Evolutionary conservation across 2,797 vertebrate species (phyloP).

Genomic region (Squalus acanthias): DNA sequence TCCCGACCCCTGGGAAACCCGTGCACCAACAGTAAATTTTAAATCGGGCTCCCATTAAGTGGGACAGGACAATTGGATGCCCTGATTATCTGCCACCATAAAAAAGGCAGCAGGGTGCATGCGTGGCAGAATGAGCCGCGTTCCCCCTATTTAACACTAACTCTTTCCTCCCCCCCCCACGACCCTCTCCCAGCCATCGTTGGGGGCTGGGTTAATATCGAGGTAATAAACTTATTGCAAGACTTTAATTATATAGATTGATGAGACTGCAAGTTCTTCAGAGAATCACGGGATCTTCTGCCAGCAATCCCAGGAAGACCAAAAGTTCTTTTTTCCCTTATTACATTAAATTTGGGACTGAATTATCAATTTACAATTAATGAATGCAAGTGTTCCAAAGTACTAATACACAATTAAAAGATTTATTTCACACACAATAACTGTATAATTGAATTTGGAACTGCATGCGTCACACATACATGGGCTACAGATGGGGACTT

Average conservation of each 20-base stretch:
- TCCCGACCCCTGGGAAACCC: no score
- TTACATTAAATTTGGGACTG: neutral
- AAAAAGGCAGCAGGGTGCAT: no score
- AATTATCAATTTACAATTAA: neutral
- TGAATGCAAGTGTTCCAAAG: neutral
- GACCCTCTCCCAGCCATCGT: no score
- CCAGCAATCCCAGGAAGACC: neutral
- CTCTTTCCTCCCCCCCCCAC: no score
- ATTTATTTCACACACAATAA: neutral
- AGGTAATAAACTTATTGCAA: neutral
- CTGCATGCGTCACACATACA: neutral
- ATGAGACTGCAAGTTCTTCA: neutral
- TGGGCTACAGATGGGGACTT: neutral
- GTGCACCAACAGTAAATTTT: no score
- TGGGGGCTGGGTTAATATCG: no score
- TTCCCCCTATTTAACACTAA: no score
- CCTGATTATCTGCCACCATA: no score
- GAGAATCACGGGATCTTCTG: neutral
- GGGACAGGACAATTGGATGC: no score
- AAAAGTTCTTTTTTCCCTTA: neutral
- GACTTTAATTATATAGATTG: slow-evolving; percentile 1
- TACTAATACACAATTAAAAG: neutral
- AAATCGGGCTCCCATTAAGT: no score
- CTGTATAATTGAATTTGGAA: neutral
- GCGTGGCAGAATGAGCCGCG: no score